Percentiles rank a stretch among this genome's conserved stretches.
phyloP scores from a whole-genome alignment of 2,888 invertebrate species.

The Yponomeuta plumbellus region DNA sequence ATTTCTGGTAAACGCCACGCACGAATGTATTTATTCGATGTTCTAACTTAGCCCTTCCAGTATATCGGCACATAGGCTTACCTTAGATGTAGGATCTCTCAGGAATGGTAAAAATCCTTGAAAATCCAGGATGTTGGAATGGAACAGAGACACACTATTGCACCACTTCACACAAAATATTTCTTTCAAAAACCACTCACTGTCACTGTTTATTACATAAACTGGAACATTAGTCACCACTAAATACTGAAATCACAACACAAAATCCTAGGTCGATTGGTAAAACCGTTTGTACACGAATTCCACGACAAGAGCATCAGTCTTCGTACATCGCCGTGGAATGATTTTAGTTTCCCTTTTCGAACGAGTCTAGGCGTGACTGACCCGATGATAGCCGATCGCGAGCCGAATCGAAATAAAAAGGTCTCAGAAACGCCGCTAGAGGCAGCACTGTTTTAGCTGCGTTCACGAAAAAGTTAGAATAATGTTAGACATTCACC shows the following conservation, averaged over 20 bases:
- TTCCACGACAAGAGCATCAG: slow-evolving; percentile 73
- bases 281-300: slow-evolving; percentile 59
- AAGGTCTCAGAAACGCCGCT: slow-evolving; percentile 32
- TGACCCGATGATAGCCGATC: slow-evolving; percentile 63
- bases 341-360: slow-evolving; percentile 72
- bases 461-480: slow-evolving; percentile 34
- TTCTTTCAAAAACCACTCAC: slow-evolving; percentile 39
- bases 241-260: slow-evolving; percentile 62
- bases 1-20: slow-evolving; percentile 62
- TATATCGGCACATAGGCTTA: slow-evolving; percentile 41
- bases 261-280: slow-evolving; percentile 52
- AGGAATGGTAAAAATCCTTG: slow-evolving; percentile 59
- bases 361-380: slow-evolving; percentile 76
- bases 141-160: slow-evolving; percentile 55
- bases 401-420: slow-evolving; percentile 38
- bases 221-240: slow-evolving; percentile 65
- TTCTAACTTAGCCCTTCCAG: slow-evolving; percentile 18
- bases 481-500: background rate
- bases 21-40: slow-evolving; percentile 28
- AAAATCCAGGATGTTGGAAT: slow-evolving; percentile 56
- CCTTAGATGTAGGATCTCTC: slow-evolving; percentile 54
- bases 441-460: slow-evolving; percentile 42
- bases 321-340: slow-evolving; percentile 72
- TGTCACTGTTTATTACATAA: slow-evolving; percentile 51
- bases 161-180: slow-evolving; percentile 62